Evolutionary conservation across 2,113 vertebrate species (phyloP), one percentile per base, ranked within the genome.

Genomic region (Cromileptes altivelis): DNA sequence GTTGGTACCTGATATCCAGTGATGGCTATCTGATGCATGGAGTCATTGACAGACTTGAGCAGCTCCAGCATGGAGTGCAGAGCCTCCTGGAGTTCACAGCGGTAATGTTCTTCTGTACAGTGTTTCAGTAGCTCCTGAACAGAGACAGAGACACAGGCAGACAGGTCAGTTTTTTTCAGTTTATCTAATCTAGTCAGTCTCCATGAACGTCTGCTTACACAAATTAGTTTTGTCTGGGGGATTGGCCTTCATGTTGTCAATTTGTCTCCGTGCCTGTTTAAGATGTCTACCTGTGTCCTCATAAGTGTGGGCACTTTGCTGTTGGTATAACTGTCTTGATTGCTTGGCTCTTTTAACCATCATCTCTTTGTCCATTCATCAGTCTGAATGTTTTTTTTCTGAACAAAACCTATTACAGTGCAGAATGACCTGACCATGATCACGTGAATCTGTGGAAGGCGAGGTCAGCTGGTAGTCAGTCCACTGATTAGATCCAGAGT

Each of bases 1-100:
- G 19, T 17, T 58, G 55, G 91, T 95, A 99, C 98, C 89, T 97
- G 94, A 82, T 98, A 99, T 82, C 98, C 98, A 69, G 97, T 98
- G 90, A 99, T 99, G 92, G 98, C 95, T 85, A 96, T 98, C 93
- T 99, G 98, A 95, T 99, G 98, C 98, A 99, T 99, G 47, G 98
- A 99, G 92, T 99, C 98, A 13, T 99, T 99, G 85, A 99, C 97
- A 21, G 97, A 97, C 92, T 99, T 99, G 19, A 99, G 95, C 85
- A 99, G 95, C 90, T 97, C 96, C 94, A 99, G 69, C 97, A 99
- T 98, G 62, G 97, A 95, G 67, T 96, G 95, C 69, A 99, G 95
- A 6, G 98, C 98, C 91, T 97, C 97, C 81, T 97, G 96, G 74
- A 99, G 96, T 57, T 97, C 96, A 68, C 94, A 91, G 62, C 91